Conservation (phyloP, 1,140 invertebrate genomes). For the Teleopsis dalmanni region DNA sequence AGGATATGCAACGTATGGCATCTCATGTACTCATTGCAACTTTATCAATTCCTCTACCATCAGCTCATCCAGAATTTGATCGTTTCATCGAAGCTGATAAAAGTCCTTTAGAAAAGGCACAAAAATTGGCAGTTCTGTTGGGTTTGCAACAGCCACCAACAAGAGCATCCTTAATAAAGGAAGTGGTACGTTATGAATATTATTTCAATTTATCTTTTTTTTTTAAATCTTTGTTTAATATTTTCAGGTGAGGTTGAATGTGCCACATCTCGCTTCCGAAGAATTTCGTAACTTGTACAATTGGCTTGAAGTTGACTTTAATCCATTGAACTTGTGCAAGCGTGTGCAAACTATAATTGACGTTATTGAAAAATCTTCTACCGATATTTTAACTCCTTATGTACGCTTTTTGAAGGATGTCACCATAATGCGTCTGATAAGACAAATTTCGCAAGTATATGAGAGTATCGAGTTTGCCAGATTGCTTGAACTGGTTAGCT, state of each 20-base stretch:
- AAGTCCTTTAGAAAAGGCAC: constrained; percentile 87
- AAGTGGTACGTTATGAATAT: constrained; percentile 56
- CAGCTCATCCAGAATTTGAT: constrained; percentile 92
- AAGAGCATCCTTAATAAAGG: constrained; percentile 77
- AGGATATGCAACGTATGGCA: constrained; percentile 89
- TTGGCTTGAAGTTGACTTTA: constrained; percentile 90
- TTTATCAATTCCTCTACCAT: constrained; percentile 87
- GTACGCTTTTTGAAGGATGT: constrained; percentile 82
- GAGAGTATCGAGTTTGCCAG: constrained; percentile 83
- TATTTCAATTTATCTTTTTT: background rate
- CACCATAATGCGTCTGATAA: constrained; percentile 80
- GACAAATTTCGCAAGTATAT: constrained; percentile 88
- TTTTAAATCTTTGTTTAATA: constrained; percentile 10
- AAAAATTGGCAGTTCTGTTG: constrained; percentile 80
- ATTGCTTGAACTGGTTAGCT: constrained; percentile 78
- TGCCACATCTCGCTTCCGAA: constrained; percentile 75
- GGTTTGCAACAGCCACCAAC: constrained; percentile 86
- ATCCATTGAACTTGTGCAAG: constrained; percentile 81
- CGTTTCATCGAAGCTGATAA: constrained; percentile 95
- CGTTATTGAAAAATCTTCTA: constrained; percentile 50
- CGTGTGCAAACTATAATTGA: constrained; percentile 68
- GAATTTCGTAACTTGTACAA: constrained; percentile 88
- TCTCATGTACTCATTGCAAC: constrained; percentile 87
- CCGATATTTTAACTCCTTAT: constrained; percentile 72
- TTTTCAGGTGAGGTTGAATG: constrained; percentile 68